Evolutionary conservation across 2,797 vertebrate species (phyloP).

Genomic region (Poecilia wingei): DNA sequence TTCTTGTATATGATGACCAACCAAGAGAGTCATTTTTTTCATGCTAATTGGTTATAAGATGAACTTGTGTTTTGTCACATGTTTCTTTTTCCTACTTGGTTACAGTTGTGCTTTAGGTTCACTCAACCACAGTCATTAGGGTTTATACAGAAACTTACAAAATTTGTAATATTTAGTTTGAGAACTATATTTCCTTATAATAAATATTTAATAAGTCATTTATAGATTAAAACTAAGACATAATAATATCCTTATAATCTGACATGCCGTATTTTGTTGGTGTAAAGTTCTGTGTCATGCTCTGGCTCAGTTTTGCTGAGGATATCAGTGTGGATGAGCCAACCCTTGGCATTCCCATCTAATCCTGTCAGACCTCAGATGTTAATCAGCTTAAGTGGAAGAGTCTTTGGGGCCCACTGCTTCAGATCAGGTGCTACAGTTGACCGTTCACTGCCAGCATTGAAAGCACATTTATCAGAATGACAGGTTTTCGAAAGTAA

Average conservation of each 20-base stretch:
- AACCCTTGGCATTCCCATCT: constrained; percentile 7
- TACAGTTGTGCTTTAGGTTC: background rate
- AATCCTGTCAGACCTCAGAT: constrained; percentile 36
- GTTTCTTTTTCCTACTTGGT: background rate
- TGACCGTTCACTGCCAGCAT: background rate
- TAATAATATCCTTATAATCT: too few relatives aligned
- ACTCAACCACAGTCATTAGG: background rate
- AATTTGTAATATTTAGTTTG: background rate
- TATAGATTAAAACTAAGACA: background rate
- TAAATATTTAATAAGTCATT: background rate
- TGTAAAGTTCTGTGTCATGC: background rate
- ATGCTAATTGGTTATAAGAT: background rate
- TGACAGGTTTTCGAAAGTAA: background rate
- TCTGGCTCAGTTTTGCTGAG: constrained; percentile 1
- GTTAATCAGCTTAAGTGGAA: constrained; percentile 42
- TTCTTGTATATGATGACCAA: background rate
- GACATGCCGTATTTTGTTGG: too few relatives aligned
- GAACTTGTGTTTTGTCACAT: background rate
- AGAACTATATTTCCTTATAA: background rate
- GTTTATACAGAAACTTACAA: background rate
- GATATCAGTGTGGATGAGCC: background rate
- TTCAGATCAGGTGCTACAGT: constrained; percentile 3
- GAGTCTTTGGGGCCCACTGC: constrained; percentile 23
- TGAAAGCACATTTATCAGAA: background rate
- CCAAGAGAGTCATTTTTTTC: background rate